phyloP scores from a whole-genome alignment of 1,140 invertebrate genomes.

The Cylas formicarius region DNA sequence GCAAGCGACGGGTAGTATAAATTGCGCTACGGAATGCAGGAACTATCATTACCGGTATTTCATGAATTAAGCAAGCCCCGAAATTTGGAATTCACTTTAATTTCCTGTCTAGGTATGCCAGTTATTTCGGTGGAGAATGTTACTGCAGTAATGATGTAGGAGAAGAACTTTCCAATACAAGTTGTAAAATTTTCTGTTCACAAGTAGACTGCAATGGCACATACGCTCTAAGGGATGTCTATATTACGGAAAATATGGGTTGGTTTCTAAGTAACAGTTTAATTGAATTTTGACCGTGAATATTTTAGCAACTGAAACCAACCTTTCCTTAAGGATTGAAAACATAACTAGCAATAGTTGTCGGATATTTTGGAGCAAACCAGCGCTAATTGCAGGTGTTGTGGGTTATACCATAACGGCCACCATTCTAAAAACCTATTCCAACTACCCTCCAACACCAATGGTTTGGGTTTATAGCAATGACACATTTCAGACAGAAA shows the following conservation, averaged over 20 bases:
- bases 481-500: conserved; percentile 31
- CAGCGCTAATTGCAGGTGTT: conserved; percentile 32
- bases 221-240: conserved; percentile 25
- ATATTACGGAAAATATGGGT: conserved; percentile 33
- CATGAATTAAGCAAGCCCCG: too few species aligned
- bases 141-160: conserved; percentile 33
- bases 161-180: conserved; percentile 26
- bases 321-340: conserved; percentile 28
- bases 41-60: neutral
- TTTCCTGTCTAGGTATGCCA: conserved; percentile 16
- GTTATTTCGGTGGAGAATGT: conserved; percentile 24
- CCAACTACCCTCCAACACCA: conserved; percentile 22
- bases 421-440: conserved; percentile 30
- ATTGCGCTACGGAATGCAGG: neutral
- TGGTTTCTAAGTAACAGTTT: conserved; percentile 5
- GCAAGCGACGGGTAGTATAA: too few species aligned
- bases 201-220: conserved; percentile 13
- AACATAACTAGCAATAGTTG: conserved; percentile 33
- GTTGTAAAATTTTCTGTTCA: conserved; percentile 25
- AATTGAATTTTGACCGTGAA: neutral
- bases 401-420: conserved; percentile 32
- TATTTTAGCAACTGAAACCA: conserved; percentile 33
- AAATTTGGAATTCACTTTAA: neutral
- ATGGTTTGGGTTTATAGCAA: conserved; percentile 30
- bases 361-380: conserved; percentile 32